Base-by-base conservation (phyloP, 2,797 vertebrate genomes). In the Sebastolobus altivelis region DNA sequence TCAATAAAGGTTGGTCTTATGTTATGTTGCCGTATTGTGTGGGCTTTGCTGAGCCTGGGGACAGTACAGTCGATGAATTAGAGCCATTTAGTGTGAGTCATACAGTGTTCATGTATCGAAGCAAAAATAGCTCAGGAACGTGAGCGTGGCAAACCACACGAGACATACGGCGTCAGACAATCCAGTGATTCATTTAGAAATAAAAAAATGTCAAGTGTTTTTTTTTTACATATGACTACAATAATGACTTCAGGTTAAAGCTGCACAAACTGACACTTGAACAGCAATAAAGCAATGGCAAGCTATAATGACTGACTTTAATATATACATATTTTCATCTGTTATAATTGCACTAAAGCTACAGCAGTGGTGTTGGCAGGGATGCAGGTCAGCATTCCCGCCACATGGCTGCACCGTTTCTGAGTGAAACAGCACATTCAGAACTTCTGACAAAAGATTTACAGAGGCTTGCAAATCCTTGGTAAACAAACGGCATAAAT, bases 241-340 rank as follows among this genome's bases (percentile, higher is more conserved):
- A 11, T 58, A 5, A 37, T 43, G 31, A 54, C 6, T 18, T 76
- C 1, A 5, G 0, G 55, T 52, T 43, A 54, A 1, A 6, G 14
- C 66, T 11, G 43, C 59, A 81, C 29, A 83, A 75, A 83, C 1
- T 0, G 69, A 91, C 82, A 74, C 35, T 46, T 69, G 65, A 81
- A 63, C 52, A 70, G 58, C 59, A 84, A 81, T 33, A 72, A 87
- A 80, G 65, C 81, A 29, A 27, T 22, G 54, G 81, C 72, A 46
- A 82, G 65, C 75, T 87, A 59, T 77, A 77, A 84, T 79, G 72
- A 86, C 80, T 60, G 63, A 59, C 72, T 95, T 95, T 94, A 95
- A 92, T 95, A 90, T 89, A 22, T 93, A 94, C 91, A 95, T 91
- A 86, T 90, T 84, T 85, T 85, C 77, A 82, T 90, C 65, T 81